Percentiles rank a stretch among this genome's conserved stretches.
Conservation (phyloP, 1,140 invertebrate species). For the Dysdera silvatica region DNA sequence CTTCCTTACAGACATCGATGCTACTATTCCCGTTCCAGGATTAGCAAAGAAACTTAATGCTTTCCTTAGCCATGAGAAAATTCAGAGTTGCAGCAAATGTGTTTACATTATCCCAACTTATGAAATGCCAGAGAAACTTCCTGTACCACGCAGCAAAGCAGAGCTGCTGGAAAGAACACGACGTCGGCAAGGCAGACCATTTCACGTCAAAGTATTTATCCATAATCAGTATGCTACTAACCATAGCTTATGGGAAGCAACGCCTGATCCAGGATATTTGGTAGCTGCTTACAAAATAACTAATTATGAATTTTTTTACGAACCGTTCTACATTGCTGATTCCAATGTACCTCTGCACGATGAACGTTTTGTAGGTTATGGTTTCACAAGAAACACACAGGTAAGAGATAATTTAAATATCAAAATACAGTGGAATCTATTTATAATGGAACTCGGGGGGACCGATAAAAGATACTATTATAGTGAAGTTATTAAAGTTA, state of each 20-base stretch:
- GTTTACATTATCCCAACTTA: conserved; percentile 89
- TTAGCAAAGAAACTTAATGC: conserved; percentile 51
- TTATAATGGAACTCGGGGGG: too few relatives aligned
- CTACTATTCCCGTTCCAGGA: conserved; percentile 41
- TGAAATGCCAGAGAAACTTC: conserved; percentile 66
- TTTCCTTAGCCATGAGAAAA: conserved; percentile 52
- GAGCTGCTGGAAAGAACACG: conserved; percentile 64
- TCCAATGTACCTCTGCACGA: conserved; percentile 75
- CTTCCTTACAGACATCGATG: conserved; percentile 45
- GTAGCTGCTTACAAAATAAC: conserved; percentile 72
- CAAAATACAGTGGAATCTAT: too few relatives aligned
- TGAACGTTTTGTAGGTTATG: conserved; percentile 87
- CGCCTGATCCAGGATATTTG: conserved; percentile 48
- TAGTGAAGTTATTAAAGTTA: too few relatives aligned
- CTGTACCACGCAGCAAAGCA: conserved; percentile 68
- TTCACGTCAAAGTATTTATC: conserved; percentile 85
- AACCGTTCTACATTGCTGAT: conserved; percentile 85
- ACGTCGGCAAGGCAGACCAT: conserved; percentile 71
- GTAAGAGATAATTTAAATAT: too few relatives aligned
- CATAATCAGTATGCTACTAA: conserved; percentile 88
- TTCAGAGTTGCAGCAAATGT: conserved; percentile 51
- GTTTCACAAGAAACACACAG: conserved; percentile 89
- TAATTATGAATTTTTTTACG: conserved; percentile 77
- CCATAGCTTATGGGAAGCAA: conserved; percentile 55
- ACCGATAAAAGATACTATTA: too few relatives aligned